Percentiles rank a stretch among this genome's conserved stretches.
Evolutionary conservation across 1,140 invertebrate species (phyloP).

Genomic region (Radopholus similis): DNA sequence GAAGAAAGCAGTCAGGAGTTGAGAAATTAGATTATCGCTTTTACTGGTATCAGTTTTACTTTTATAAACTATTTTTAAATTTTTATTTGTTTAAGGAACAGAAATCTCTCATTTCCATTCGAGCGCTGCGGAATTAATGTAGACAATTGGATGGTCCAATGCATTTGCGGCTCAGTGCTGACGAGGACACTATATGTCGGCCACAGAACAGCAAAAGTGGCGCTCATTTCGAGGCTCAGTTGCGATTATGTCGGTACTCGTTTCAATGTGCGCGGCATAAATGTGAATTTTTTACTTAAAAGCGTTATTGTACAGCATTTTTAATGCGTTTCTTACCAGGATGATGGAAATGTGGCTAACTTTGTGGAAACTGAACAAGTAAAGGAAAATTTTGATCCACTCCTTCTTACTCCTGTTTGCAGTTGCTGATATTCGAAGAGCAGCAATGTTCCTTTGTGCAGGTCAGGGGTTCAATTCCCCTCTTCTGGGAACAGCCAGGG

Average conservation of each 20-base stretch:
- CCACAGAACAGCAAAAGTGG: constrained; percentile 59
- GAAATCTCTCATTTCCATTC: constrained; percentile 53
- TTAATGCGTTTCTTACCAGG: too few relatives aligned
- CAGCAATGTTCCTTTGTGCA: constrained; percentile 69
- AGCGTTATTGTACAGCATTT: neutral
- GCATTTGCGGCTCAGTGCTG: constrained; percentile 57
- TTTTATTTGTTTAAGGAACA: constrained; percentile 46
- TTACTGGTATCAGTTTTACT: constrained; percentile 37
- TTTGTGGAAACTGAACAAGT: constrained; percentile 98
- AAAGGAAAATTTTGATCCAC: neutral
- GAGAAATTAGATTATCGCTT: constrained; percentile 33
- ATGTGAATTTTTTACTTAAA: constrained; percentile 61
- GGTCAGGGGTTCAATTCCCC: constrained; percentile 88
- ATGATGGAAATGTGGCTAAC: constrained; percentile 97
- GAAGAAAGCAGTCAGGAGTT: constrained; percentile 13
- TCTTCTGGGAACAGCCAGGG: constrained; percentile 99
- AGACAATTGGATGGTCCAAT: constrained; percentile 47
- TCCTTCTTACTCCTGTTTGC: constrained; percentile 10
- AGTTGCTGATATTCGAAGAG: constrained; percentile 73
- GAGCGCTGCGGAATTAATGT: constrained; percentile 48
- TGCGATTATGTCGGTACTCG: constrained; percentile 90
- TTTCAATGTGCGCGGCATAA: constrained; percentile 95
- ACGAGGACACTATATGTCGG: constrained; percentile 59
- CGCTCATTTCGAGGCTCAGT: constrained; percentile 87
- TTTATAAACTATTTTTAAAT: neutral